Percentiles rank a stretch among this genome's conserved stretches.
Evolutionary conservation across 30 jellyfish, hydroid and myxozoan genomes (phyloP).

Genomic region (Hydractinia echinata): DNA sequence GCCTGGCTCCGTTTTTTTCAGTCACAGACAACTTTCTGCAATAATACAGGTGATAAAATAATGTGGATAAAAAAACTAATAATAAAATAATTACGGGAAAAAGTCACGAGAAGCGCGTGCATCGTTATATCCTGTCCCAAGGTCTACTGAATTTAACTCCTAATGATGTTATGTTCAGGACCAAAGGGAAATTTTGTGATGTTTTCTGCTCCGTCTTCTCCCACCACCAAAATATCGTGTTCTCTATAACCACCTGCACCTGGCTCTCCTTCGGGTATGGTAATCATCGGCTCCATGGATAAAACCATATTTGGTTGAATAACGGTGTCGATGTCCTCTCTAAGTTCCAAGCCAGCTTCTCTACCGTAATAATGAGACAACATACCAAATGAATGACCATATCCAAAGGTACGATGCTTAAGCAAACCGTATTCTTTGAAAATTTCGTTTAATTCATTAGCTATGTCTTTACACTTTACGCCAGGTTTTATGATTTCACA

Average conservation of each 20-base stretch:
- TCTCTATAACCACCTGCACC: conserved; percentile 97
- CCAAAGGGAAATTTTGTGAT: conserved; percentile 85
- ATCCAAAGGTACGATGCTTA: conserved; percentile 77
- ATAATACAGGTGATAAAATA: too few relatives aligned
- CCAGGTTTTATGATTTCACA: conserved; percentile 75
- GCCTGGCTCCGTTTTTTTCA: too few relatives aligned
- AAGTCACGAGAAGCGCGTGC: too few relatives aligned
- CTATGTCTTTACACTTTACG: conserved; percentile 65
- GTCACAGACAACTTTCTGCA: too few relatives aligned
- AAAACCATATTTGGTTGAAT: conserved; percentile 80
- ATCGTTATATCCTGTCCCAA: too few relatives aligned
- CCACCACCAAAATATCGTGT: conserved; percentile 77
- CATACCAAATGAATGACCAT: conserved; percentile 84
- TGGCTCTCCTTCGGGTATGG: conserved; percentile 88
- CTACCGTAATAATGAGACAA: conserved; percentile 85
- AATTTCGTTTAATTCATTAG: conserved; percentile 76
- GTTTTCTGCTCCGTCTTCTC: conserved; percentile 73
- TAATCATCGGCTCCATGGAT: conserved; percentile 93
- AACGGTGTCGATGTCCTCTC: conserved; percentile 88
- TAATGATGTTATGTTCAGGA: conserved; percentile 79
- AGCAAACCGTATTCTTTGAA: conserved; percentile 60
- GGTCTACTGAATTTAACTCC: background rate
- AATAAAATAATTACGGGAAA: too few relatives aligned
- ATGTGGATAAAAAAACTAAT: too few relatives aligned
- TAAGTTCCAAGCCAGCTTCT: conserved; percentile 91